phyloP scores from a whole-genome alignment of 2,888 invertebrate genomes.

The Andrena haemorrhoa region DNA sequence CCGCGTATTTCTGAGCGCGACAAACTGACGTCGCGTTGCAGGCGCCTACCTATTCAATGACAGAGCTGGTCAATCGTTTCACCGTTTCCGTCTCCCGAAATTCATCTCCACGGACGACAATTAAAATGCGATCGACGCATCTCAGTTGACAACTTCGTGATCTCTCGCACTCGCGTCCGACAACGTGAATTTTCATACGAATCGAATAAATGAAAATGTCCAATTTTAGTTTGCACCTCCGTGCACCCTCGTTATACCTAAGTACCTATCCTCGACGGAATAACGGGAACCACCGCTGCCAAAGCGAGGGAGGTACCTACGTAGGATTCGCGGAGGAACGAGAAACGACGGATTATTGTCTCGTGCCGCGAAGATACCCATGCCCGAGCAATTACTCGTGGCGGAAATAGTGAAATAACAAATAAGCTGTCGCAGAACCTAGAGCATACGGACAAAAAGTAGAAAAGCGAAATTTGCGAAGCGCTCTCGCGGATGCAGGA shows the following conservation, averaged over 20 bases:
- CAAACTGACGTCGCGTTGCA: conserved; percentile 41
- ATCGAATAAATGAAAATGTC: neutral
- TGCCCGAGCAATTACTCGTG: too few relatives aligned
- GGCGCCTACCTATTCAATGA: conserved; percentile 20
- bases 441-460: conserved; percentile 3
- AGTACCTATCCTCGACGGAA: too few relatives aligned
- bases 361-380: conserved; percentile 59
- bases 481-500: conserved; percentile 19
- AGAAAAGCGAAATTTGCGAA: neutral
- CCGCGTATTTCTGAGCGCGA: conserved; percentile 18
- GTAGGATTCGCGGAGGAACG: neutral
- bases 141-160: neutral
- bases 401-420: conserved; percentile 1
- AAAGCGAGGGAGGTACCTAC: too few relatives aligned
- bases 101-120: conserved; percentile 28
- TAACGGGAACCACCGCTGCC: too few relatives aligned
- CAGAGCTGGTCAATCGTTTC: conserved; percentile 44
- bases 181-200: too few relatives aligned
- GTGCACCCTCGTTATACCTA: too few relatives aligned
- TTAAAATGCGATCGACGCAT: neutral
- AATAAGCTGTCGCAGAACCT: conserved; percentile 8
- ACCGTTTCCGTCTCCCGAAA: conserved; percentile 36
- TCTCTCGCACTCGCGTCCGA: too few relatives aligned
- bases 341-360: conserved; percentile 72
- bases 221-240: too few relatives aligned